Percentiles rank a stretch among this genome's conserved stretches.
Evolutionary conservation across 2,113 vertebrate genomes (phyloP).

Genomic region (Thalassarche chlororhynchos): DNA sequence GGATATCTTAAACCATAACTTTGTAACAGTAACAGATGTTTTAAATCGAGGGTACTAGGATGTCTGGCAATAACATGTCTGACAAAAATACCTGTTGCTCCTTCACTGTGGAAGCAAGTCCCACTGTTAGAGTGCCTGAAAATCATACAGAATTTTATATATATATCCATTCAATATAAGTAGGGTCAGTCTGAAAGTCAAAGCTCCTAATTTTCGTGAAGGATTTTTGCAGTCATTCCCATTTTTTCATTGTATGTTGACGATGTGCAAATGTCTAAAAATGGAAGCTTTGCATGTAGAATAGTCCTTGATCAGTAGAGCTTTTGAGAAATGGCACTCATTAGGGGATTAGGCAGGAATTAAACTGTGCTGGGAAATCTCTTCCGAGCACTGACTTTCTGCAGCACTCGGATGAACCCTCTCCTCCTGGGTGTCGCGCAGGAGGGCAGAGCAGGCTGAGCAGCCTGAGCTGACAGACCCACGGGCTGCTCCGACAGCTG

Average conservation of each 20-base stretch:
- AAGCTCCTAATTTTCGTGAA: background rate
- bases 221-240: background rate
- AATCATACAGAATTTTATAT: background rate
- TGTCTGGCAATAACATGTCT: background rate
- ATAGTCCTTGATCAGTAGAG: background rate
- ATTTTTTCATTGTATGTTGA: background rate
- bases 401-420: background rate
- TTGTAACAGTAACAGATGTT: background rate
- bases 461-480: background rate
- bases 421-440: background rate
- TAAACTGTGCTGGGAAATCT: slow-evolving; percentile 29
- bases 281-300: background rate
- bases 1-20: background rate
- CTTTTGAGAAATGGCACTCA: slow-evolving; percentile 11
- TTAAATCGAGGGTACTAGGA: background rate
- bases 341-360: slow-evolving; percentile 26
- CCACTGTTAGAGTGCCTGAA: background rate
- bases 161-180: background rate
- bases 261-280: background rate
- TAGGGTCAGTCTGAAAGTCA: background rate
- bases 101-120: background rate
- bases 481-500: background rate
- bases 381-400: background rate
- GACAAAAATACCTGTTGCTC: slow-evolving; percentile 23
- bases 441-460: background rate